Evolutionary conservation across 2,113 vertebrate species (phyloP), one percentile per base, ranked within the genome.

Genomic region (Onychorhynchus coronatus): DNA sequence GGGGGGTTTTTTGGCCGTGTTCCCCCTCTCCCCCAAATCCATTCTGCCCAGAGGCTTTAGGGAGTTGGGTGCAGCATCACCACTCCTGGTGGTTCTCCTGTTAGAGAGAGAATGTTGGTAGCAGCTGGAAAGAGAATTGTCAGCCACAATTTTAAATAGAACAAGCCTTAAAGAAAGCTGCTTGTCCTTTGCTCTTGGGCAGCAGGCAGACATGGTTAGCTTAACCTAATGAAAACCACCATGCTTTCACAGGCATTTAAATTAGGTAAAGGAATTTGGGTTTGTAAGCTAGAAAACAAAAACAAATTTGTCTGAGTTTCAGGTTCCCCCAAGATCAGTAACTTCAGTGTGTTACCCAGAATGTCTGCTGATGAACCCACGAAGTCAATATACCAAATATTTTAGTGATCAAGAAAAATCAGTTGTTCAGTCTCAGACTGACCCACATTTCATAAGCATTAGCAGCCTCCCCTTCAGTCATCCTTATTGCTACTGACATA

Each of bases 401-500:
- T 66, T 42, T 7, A 61, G 30, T 23, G 35, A 42, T 31, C 6
- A n/a, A 25, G 67, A 41, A 23, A 42, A 79, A 75, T 47, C 72
- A 33, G 19, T 79, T 30, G 18, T 55, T 88, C 4, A 8, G 47
- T 56, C 37, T 37, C 66, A 50, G 56, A 8, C 28, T 12, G 50
- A 73, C 89, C 41, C 66, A 28, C 41, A 75, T 89, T 94, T 71
- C 11, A 2, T 7, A 33, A 78, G 35, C 31, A 39, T 71, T 28
- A 63, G 68, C 84, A 67, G 67, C 72, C 12, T 84, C 25, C 31
- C 19, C 28, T 37, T 85, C 85, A 46, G 0, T 89, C 67, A 58
- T 33, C 49, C 56, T 49, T 23, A 70, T 21, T 90, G 77, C 85
- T 94, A 4, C 81, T 93, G 94, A 93, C 78, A 90, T 44, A 20